Evolutionary conservation across 1,140 invertebrate genomes (phyloP).

Genomic region (Zelostemma sp.): DNA sequence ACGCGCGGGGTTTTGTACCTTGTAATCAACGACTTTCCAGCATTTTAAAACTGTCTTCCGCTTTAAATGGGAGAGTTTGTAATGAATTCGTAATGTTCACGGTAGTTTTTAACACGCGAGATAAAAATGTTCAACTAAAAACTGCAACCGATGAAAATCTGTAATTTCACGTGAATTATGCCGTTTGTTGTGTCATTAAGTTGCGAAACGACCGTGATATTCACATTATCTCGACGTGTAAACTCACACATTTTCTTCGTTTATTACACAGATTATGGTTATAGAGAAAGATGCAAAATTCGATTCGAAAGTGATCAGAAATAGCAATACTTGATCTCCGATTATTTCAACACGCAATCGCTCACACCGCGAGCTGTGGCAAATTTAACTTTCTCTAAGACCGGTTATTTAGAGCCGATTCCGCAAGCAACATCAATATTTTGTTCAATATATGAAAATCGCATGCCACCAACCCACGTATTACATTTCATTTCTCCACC

Average conservation of each 20-base stretch:
- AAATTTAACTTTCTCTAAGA: constrained; percentile 47
- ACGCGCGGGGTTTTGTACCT: constrained; percentile 1
- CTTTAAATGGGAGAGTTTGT: no score
- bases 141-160: no score
- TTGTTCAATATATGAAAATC: constrained; percentile 18
- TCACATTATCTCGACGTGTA: no score
- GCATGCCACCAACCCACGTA: background rate
- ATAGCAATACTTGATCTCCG: background rate
- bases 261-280: no score
- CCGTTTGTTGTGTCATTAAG: no score
- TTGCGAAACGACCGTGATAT: no score
- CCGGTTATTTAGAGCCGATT: constrained; percentile 31
- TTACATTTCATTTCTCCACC: background rate
- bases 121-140: no score
- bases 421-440: constrained; percentile 25
- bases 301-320: constrained; percentile 7
- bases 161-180: no score
- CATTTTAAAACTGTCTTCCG: constrained; percentile 6
- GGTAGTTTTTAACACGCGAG: background rate
- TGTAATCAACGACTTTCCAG: background rate
- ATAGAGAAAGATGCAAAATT: background rate
- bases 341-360: background rate
- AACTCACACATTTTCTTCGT: no score
- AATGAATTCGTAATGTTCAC: no score
- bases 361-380: constrained; percentile 11